These are phyloP conservation scores for Loxodonta africana DNA, from an alignment of 2,113 vertebrate genomes.

Conservation along the genomic window DNA sequence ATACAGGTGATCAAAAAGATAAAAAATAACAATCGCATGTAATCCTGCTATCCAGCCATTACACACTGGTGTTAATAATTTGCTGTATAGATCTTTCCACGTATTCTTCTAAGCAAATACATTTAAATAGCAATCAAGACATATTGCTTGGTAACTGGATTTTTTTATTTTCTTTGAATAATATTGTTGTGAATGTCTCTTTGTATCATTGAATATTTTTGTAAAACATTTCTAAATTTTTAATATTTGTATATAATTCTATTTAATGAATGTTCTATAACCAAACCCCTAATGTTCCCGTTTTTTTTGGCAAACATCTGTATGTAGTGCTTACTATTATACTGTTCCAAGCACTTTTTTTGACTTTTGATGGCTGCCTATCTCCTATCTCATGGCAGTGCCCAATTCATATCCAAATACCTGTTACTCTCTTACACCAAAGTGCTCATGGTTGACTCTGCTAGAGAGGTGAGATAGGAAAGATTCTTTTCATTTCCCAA, in stretches of 20 bases:
- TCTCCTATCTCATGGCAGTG: not conserved
- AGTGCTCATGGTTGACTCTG: not conserved
- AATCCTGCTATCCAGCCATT: not conserved
- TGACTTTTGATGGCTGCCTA: not conserved
- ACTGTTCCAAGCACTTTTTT: not conserved
- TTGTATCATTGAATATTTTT: not conserved
- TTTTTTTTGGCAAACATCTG: not conserved
- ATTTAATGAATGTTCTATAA: not conserved
- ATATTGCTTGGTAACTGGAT: not conserved
- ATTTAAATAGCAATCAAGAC: not conserved
- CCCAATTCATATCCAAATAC: not conserved
- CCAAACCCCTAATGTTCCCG: not conserved
- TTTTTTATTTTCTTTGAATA: conserved; percentile 3
- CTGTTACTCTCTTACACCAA: not conserved
- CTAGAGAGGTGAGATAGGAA: not conserved
- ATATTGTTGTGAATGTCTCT: conserved; percentile 23
- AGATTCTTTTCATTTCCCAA: not conserved
- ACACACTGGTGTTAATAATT: not conserved
- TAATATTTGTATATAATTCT: not conserved
- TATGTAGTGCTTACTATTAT: not conserved
- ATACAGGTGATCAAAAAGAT: not conserved
- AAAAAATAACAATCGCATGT: not conserved
- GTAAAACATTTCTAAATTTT: not conserved
- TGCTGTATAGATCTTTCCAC: not conserved
- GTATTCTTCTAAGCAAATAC: not conserved